Evolutionary conservation across 2,113 vertebrate species (phyloP).

Genomic region (Collichthys lucidus): DNA sequence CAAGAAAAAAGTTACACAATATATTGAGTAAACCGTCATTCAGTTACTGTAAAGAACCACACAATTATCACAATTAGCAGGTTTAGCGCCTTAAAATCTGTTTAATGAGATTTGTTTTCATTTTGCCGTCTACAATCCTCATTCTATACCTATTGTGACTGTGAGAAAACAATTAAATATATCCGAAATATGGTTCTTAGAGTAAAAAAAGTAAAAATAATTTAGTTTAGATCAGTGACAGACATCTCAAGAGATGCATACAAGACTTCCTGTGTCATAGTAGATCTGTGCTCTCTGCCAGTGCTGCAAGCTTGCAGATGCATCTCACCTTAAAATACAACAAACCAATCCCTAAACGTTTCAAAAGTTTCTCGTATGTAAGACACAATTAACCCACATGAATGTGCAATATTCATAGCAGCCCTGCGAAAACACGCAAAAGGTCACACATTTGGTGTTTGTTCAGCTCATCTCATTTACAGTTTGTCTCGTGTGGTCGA

Average conservation of each 20-base stretch:
- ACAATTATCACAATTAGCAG: neutral
- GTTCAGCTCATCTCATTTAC: neutral
- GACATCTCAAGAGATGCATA: neutral
- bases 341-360: neutral
- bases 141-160: neutral
- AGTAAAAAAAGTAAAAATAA: neutral
- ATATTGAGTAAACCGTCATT: neutral
- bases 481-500: neutral
- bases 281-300: neutral
- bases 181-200: no score
- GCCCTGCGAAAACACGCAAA: neutral
- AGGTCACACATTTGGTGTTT: neutral
- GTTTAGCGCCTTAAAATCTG: neutral
- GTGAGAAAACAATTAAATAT: neutral
- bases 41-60: neutral
- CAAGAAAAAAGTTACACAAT: neutral
- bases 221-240: neutral
- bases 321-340: slow-evolving; percentile 20
- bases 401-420: neutral
- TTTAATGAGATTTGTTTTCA: neutral
- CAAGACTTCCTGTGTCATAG: slow-evolving; percentile 43
- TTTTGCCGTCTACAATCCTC: neutral
- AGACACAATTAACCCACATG: neutral
- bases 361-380: neutral
- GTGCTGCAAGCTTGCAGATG: slow-evolving; percentile 50